Evolutionary conservation across 2,888 invertebrate genomes (phyloP).

Genomic region (Oeneis ivallda): DNA sequence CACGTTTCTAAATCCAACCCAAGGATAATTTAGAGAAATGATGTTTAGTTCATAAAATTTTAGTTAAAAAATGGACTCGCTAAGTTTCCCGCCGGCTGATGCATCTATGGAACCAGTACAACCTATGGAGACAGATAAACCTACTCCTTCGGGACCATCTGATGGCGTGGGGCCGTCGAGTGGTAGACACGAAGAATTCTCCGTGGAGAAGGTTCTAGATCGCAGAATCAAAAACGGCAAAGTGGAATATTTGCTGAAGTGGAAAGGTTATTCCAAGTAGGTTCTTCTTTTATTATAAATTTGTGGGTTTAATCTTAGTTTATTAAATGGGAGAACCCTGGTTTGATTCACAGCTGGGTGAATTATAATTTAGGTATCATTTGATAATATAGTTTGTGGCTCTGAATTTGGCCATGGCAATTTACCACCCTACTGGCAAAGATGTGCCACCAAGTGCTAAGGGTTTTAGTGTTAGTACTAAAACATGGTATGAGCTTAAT

Average conservation of each 20-base stretch:
- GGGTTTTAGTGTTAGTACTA: too few relatives aligned
- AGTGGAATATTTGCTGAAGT: conserved; percentile 84
- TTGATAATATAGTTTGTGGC: too few relatives aligned
- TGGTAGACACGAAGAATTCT: conserved; percentile 84
- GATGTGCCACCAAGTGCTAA: too few relatives aligned
- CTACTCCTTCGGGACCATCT: conserved; percentile 31
- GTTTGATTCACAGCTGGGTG: too few relatives aligned
- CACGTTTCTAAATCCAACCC: too few relatives aligned
- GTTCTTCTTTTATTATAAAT: conserved; percentile 40
- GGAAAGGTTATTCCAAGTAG: conserved; percentile 86
- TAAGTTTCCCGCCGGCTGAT: conserved; percentile 41
- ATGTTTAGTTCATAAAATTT: not conserved
- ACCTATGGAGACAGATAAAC: conserved; percentile 47
- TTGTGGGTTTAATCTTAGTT: not conserved
- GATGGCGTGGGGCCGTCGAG: conserved; percentile 51
- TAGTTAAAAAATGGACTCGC: conserved; percentile 44
- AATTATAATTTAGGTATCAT: too few relatives aligned
- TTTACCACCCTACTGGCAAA: too few relatives aligned
- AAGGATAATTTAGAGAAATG: not conserved
- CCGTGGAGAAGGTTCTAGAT: conserved; percentile 89
- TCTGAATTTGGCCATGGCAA: too few relatives aligned
- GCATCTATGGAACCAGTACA: conserved; percentile 45
- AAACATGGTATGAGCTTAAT: too few relatives aligned
- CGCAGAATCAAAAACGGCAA: conserved; percentile 85
- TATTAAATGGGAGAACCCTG: too few relatives aligned